These are phyloP conservation scores for Epizoanthus ramosus DNA, from an alignment of 92 coral and sea anemone genomes.

Conservation along the genomic window DNA sequence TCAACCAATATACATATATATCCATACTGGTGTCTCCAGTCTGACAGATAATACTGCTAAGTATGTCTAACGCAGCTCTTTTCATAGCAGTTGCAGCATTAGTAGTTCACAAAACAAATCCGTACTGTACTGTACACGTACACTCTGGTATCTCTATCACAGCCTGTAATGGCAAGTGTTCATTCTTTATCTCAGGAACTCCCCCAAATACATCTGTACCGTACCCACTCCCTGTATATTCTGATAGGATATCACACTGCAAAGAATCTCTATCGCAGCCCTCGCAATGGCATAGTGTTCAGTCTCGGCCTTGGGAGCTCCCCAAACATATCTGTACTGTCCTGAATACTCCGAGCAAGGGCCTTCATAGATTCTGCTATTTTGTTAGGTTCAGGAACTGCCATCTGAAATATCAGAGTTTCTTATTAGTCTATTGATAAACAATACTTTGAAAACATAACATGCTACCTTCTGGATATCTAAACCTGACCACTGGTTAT, in stretches of 20 bases:
- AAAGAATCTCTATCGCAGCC: conserved; percentile 4
- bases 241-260: not conserved
- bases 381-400: conserved; percentile 82
- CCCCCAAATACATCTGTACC: not conserved
- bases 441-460: not conserved
- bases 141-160: too few species aligned
- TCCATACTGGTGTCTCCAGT: too few species aligned
- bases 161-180: too few species aligned
- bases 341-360: conserved; percentile 90
- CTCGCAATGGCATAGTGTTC: conserved; percentile 50
- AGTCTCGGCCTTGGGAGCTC: conserved; percentile 93
- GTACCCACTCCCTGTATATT: not conserved
- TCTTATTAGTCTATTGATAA: not conserved
- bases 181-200: conserved; percentile 46
- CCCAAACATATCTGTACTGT: conserved; percentile 87
- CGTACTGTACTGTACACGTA: too few species aligned
- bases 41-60: too few species aligned
- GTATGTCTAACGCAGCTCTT: too few species aligned
- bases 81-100: too few species aligned
- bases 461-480: too few species aligned
- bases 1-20: too few species aligned
- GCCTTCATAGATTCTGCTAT: conserved; percentile 96
- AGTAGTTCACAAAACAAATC: too few species aligned
- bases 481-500: too few species aligned
- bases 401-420: conserved; percentile 48